Percentiles rank a stretch among this genome's conserved stretches.
Conservation (phyloP, 2,888 invertebrate genomes). For the Cryptophagus acutangulus region DNA sequence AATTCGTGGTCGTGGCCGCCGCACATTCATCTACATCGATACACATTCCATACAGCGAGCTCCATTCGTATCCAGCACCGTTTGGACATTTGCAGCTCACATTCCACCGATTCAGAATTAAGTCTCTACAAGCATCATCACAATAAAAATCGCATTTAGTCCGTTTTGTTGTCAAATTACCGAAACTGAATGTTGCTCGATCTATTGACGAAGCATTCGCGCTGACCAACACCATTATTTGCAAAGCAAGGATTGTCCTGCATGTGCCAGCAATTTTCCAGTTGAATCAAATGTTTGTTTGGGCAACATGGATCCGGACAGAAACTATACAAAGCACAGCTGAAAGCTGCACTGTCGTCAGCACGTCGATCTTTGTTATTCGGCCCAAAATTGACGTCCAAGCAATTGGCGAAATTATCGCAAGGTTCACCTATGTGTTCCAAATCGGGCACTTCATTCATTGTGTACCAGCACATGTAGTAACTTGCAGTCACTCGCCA, state of each 20-base stretch:
- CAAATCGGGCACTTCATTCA: slow-evolving; percentile 52
- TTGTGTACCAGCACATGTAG: slow-evolving; percentile 65
- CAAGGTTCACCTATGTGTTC: slow-evolving; percentile 54
- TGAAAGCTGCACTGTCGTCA: slow-evolving; percentile 52
- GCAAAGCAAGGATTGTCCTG: slow-evolving; percentile 53
- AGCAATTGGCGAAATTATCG: slow-evolving; percentile 59
- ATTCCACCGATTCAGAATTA: slow-evolving; percentile 58
- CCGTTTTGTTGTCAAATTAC: slow-evolving; percentile 22
- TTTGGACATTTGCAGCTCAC: slow-evolving; percentile 54
- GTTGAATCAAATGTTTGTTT: slow-evolving; percentile 46
- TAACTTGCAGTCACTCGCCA: slow-evolving; percentile 61
- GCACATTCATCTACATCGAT: slow-evolving; percentile 60
- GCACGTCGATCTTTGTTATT: slow-evolving; percentile 56
- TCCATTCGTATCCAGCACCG: slow-evolving; percentile 55
- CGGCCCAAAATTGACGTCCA: slow-evolving; percentile 45
- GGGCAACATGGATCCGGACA: slow-evolving; percentile 64
- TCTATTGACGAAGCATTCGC: slow-evolving; percentile 31
- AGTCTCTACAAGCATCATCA: slow-evolving; percentile 47
- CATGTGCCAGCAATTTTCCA: slow-evolving; percentile 48
- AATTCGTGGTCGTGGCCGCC: slow-evolving; percentile 29
- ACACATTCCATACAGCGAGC: slow-evolving; percentile 58
- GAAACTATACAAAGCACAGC: slow-evolving; percentile 56
- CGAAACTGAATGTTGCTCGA: slow-evolving; percentile 40
- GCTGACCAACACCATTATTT: slow-evolving; percentile 41
- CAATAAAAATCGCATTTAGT: too few relatives aligned